These are phyloP conservation scores for Botrylloides violaceus DNA, from an alignment of 23 tunicate species.

Conservation along the genomic window DNA sequence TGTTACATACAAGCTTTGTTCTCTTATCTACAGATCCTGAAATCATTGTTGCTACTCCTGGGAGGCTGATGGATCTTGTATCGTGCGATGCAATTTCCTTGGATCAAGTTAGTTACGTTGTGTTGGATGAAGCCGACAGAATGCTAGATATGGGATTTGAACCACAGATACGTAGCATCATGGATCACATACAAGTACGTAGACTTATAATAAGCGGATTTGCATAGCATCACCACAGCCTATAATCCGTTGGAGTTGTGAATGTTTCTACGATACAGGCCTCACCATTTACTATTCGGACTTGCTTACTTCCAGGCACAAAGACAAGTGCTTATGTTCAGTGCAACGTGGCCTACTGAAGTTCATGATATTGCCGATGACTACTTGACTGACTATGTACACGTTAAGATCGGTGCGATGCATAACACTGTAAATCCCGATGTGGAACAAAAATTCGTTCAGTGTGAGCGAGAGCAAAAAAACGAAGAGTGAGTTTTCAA, in stretches of 20 bases:
- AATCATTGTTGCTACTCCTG: constrained; percentile 61
- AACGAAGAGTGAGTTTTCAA: constrained; percentile 25
- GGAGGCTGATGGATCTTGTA: constrained; percentile 72
- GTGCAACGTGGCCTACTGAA: constrained; percentile 97
- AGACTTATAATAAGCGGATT: background rate
- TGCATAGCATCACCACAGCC: no score
- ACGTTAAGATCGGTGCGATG: constrained; percentile 60
- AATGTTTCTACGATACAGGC: background rate
- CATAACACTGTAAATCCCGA: constrained; percentile 66
- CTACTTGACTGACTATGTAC: constrained; percentile 45
- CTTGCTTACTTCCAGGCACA: constrained; percentile 38
- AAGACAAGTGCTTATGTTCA: constrained; percentile 94
- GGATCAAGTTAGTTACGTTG: constrained; percentile 49
- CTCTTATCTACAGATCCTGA: constrained; percentile 4
- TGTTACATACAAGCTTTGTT: no score
- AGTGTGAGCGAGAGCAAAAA: constrained; percentile 29
- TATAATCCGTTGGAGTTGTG: background rate
- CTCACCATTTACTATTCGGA: background rate
- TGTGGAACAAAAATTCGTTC: constrained; percentile 48
- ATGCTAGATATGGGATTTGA: constrained; percentile 99
- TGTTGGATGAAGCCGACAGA: constrained; percentile 97
- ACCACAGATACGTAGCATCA: constrained; percentile 64
- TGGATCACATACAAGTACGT: constrained; percentile 64
- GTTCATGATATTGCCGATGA: constrained; percentile 53
- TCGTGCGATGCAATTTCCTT: constrained; percentile 26